Conservation (phyloP, 2,113 vertebrate species). For the Malurus alboscapulatus region DNA sequence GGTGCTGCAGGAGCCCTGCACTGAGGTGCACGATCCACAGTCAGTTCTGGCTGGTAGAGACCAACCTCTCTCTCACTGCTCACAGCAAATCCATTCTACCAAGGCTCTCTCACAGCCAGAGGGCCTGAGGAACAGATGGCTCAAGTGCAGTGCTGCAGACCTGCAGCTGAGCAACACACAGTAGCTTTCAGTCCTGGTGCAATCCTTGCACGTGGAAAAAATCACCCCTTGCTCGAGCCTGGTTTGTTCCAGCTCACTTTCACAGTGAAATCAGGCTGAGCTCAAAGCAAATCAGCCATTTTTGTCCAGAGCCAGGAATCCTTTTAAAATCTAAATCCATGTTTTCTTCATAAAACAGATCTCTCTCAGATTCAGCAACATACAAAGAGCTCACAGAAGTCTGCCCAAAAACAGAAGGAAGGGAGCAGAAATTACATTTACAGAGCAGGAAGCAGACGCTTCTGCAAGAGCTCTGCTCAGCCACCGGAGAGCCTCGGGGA, state of each 20-base stretch:
- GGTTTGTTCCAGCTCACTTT: background rate
- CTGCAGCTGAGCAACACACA: background rate
- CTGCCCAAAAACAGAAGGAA: background rate
- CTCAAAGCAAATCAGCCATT: background rate
- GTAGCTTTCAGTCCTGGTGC: background rate
- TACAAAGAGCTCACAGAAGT: background rate
- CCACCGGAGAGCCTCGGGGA: background rate
- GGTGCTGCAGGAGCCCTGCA: background rate
- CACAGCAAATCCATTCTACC: background rate
- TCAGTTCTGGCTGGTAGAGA: background rate
- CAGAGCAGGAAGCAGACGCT: conserved; percentile 39
- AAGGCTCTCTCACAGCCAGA: background rate
- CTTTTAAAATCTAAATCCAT: background rate
- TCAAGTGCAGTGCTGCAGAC: background rate
- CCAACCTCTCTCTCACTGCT: background rate
- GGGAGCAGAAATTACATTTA: conserved; percentile 21
- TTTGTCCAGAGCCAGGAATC: background rate
- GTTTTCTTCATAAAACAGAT: background rate
- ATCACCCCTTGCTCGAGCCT: background rate
- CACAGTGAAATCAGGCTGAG: background rate
- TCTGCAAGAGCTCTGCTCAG: conserved; percentile 20
- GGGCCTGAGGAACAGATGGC: background rate
- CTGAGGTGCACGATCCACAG: background rate
- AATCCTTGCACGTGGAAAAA: background rate
- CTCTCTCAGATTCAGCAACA: background rate